Conservation (phyloP, 1,140 invertebrate species). For the Bombus pyrosoma region DNA sequence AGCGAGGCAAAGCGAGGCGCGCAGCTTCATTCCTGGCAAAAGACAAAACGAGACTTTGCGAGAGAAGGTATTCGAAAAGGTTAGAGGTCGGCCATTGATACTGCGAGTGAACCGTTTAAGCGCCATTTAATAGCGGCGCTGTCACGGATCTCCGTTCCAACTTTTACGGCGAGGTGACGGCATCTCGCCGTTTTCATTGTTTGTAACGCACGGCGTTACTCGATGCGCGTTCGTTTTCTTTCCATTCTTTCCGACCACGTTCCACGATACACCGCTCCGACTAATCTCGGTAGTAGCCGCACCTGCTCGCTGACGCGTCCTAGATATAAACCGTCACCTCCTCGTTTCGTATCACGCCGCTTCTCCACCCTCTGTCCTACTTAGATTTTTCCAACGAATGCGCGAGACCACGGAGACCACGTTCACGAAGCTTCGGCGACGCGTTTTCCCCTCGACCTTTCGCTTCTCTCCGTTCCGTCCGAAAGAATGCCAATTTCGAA, state of each 20-base stretch:
- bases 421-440: neutral
- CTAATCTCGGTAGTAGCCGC: slow-evolving; percentile 2
- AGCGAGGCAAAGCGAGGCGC: too few relatives aligned
- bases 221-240: slow-evolving; percentile 5
- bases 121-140: slow-evolving; percentile 59
- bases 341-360: too few relatives aligned
- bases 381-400: neutral
- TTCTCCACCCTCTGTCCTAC: neutral
- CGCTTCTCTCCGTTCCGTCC: neutral
- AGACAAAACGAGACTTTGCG: neutral
- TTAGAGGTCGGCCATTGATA: neutral
- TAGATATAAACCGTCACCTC: neutral
- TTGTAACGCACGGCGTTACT: neutral
- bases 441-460: neutral
- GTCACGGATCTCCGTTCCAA: slow-evolving; percentile 58
- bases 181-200: slow-evolving; percentile 39
- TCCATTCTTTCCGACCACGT: neutral
- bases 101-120: slow-evolving; percentile 42
- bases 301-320: neutral
- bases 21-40: too few relatives aligned
- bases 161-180: slow-evolving; percentile 54
- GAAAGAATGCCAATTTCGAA: neutral
- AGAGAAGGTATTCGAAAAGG: neutral
- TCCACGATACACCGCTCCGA: neutral
- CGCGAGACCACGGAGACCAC: neutral